A percentile compares a stretch with the other conserved stretches of the same genome.
Evolutionary conservation across 2,113 vertebrate genomes (phyloP).

Genomic region (Puma concolor): DNA sequence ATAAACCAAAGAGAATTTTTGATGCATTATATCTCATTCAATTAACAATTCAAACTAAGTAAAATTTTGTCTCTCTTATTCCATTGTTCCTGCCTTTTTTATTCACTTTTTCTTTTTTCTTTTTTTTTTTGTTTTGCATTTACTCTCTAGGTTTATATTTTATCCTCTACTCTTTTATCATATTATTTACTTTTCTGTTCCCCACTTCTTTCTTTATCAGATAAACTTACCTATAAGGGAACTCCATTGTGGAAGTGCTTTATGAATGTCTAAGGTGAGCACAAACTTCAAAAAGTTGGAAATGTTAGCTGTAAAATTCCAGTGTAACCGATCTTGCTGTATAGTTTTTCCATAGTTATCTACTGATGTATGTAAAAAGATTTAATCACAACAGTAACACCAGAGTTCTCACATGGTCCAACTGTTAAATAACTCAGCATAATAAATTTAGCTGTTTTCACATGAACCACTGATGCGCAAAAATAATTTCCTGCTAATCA

Average conservation of each 20-base stretch:
- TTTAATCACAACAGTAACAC: slow-evolving; percentile 16
- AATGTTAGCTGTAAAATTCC: slow-evolving; percentile 33
- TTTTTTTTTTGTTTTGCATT: not conserved
- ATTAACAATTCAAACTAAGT: slow-evolving; percentile 22
- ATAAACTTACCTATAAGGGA: not conserved
- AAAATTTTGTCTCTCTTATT: not conserved
- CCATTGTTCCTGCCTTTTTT: not conserved
- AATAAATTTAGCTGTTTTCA: slow-evolving; percentile 76
- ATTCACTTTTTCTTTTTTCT: not conserved
- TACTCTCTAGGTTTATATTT: not conserved
- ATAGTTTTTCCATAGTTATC: slow-evolving; percentile 27
- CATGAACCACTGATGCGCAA: slow-evolving; percentile 71
- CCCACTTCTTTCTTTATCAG: not conserved
- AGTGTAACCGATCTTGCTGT: not conserved
- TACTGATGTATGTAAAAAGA: not conserved
- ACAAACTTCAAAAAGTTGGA: slow-evolving; percentile 3
- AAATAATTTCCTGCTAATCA: slow-evolving; percentile 82
- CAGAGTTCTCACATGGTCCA: slow-evolving; percentile 50
- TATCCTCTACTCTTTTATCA: not conserved
- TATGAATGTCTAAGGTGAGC: not conserved
- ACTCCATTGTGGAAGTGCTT: not conserved
- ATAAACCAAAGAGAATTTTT: slow-evolving; percentile 29
- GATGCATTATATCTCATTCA: not conserved
- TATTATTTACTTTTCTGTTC: not conserved
- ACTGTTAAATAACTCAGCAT: slow-evolving; percentile 74